A percentile compares a stretch with the other conserved stretches of the same genome.
Evolutionary conservation across 2,888 invertebrate species (phyloP).

Genomic region (Athetis lepigone): DNA sequence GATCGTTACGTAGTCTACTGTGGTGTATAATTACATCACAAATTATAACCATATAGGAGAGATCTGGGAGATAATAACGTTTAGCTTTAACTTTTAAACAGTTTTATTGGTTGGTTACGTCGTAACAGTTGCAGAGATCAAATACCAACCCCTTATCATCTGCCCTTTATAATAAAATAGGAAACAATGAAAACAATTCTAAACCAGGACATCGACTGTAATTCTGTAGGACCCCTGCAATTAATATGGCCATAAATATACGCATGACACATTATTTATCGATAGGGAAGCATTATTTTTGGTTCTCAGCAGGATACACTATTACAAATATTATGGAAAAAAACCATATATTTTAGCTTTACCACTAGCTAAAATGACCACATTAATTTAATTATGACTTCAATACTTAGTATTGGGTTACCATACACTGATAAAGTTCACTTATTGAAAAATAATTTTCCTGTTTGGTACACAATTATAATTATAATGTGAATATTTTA

Average conservation of each 20-base stretch:
- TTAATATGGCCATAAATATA: slow-evolving; percentile 83
- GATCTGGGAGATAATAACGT: background rate
- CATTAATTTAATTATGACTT: slow-evolving; percentile 9
- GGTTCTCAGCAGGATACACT: slow-evolving; percentile 56
- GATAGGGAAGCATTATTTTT: slow-evolving; percentile 51
- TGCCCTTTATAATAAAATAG: slow-evolving; percentile 59
- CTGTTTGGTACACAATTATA: slow-evolving; percentile 28
- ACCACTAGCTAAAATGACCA: background rate
- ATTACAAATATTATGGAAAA: slow-evolving; percentile 32
- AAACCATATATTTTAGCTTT: no score
- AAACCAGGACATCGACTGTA: slow-evolving; percentile 67
- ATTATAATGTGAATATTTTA: slow-evolving; percentile 7
- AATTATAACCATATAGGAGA: background rate
- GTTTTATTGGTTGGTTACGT: background rate
- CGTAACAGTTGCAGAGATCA: slow-evolving; percentile 9
- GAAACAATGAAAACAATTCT: slow-evolving; percentile 64
- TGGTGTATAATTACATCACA: background rate
- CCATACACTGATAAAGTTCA: background rate
- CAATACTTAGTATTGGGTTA: background rate
- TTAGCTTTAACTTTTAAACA: background rate
- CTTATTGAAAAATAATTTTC: slow-evolving; percentile 35
- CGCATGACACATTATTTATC: slow-evolving; percentile 60
- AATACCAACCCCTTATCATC: slow-evolving; percentile 40
- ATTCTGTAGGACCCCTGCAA: slow-evolving; percentile 73
- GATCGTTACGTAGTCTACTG: background rate